phyloP scores from a whole-genome alignment of 2,113 vertebrate genomes.

The Rhodinocichla rosea region DNA sequence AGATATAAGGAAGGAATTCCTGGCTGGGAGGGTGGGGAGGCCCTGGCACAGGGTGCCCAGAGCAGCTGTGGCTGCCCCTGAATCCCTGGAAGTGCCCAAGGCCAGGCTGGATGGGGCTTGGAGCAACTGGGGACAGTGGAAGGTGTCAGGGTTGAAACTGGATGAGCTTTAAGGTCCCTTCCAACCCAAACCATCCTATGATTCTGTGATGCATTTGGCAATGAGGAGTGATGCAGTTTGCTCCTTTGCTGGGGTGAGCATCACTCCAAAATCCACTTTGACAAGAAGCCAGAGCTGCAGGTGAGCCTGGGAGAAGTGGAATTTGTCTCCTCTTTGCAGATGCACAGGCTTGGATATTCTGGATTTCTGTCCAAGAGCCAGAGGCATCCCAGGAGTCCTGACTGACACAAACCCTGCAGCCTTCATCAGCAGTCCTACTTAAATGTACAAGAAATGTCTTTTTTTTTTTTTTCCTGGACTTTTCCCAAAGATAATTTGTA shows the following conservation, averaged over 20 bases:
- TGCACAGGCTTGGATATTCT: neutral
- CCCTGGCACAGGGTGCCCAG: neutral
- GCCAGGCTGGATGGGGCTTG: rapidly evolving
- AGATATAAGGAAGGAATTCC: neutral
- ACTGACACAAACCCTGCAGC: neutral
- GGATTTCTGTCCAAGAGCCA: neutral
- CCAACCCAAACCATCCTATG: neutral
- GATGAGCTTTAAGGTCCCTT: neutral
- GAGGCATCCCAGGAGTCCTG: neutral
- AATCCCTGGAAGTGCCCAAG: neutral
- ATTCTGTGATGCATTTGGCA: neutral
- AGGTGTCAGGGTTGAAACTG: neutral
- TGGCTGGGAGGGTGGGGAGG: rapidly evolving
- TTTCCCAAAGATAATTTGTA: neutral
- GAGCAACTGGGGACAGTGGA: rapidly evolving
- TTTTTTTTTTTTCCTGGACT: neutral
- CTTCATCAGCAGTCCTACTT: neutral
- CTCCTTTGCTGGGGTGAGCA: neutral
- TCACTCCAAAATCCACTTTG: neutral
- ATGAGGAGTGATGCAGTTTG: neutral
- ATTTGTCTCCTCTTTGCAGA: neutral
- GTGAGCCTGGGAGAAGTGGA: neutral
- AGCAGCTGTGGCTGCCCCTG: neutral
- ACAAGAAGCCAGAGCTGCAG: neutral
- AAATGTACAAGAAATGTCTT: neutral